Percentiles rank a stretch among this genome's conserved stretches.
These are phyloP conservation scores for Alentia gelatinosa DNA, from an alignment of 2,888 invertebrate species.

Conservation along the genomic window DNA sequence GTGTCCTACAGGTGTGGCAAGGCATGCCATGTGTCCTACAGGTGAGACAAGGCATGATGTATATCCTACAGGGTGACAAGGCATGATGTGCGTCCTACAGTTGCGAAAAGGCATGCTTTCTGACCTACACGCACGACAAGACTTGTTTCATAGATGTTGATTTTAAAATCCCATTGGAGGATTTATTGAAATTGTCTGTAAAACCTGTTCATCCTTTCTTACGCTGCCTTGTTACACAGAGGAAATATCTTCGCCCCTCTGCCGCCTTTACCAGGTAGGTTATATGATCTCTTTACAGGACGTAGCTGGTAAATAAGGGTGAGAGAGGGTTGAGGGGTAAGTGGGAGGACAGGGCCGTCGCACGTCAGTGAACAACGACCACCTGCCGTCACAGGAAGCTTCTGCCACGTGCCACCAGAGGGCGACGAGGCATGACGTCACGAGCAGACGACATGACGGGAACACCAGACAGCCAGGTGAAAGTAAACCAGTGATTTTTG, in stretches of 20 bases:
- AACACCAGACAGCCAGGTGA: background rate
- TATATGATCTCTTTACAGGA: background rate
- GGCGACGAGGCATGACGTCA: background rate
- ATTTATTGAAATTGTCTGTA: too few relatives aligned
- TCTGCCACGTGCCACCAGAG: slow-evolving; percentile 21
- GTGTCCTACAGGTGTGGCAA: too few relatives aligned
- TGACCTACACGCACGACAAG: background rate
- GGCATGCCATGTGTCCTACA: too few relatives aligned
- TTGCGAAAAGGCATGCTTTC: too few relatives aligned
- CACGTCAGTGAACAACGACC: background rate
- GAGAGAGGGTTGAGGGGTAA: background rate
- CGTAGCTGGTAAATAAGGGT: background rate
- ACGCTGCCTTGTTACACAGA: background rate
- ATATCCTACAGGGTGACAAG: too few relatives aligned
- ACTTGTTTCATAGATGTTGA: background rate
- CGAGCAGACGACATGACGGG: background rate
- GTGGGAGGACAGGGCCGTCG: background rate
- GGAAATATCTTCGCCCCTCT: background rate
- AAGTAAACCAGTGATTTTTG: background rate
- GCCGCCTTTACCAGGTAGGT: background rate
- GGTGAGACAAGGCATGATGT: too few relatives aligned
- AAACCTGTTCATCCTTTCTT: background rate
- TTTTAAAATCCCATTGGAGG: background rate
- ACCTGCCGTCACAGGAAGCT: background rate
- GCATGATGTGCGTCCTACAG: too few relatives aligned